phyloP scores from a whole-genome alignment of 1,140 invertebrate species.

The Magallana angulata region DNA sequence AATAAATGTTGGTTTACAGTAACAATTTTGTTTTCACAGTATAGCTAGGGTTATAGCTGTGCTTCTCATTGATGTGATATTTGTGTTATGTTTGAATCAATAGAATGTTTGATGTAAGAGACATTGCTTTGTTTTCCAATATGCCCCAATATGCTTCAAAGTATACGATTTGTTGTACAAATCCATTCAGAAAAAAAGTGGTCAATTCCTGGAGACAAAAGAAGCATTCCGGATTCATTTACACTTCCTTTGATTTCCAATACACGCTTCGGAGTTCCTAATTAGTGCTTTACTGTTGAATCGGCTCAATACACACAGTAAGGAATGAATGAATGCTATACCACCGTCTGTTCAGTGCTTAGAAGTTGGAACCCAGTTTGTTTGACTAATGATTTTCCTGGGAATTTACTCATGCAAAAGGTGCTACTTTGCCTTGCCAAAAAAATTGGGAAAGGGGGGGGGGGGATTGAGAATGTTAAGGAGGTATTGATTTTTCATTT shows the following conservation, averaged over 20 bases:
- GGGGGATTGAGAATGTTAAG: not conserved
- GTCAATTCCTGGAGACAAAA: not conserved
- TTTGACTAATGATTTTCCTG: conserved; percentile 2
- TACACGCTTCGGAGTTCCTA: not conserved
- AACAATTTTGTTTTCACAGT: too few relatives aligned
- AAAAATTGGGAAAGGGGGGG: not conserved
- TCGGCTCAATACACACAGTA: not conserved
- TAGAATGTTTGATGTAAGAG: too few relatives aligned
- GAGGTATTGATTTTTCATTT: conserved; percentile 3
- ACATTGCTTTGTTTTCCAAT: too few relatives aligned
- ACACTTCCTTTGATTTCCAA: not conserved
- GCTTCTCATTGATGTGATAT: too few relatives aligned
- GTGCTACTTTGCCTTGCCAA: not conserved
- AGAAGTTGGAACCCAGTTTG: not conserved
- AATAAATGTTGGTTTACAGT: too few relatives aligned
- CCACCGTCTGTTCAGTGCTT: not conserved
- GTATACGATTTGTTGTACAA: too few relatives aligned
- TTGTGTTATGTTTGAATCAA: too few relatives aligned
- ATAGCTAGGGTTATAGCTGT: too few relatives aligned
- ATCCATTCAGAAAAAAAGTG: not conserved
- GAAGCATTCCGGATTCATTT: not conserved
- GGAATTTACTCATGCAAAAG: not conserved
- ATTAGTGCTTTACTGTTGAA: not conserved
- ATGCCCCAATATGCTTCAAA: too few relatives aligned
- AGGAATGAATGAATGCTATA: not conserved